These are phyloP conservation scores for Botia kubotai DNA, from an alignment of 2,797 vertebrate genomes.

Conservation along the genomic window DNA sequence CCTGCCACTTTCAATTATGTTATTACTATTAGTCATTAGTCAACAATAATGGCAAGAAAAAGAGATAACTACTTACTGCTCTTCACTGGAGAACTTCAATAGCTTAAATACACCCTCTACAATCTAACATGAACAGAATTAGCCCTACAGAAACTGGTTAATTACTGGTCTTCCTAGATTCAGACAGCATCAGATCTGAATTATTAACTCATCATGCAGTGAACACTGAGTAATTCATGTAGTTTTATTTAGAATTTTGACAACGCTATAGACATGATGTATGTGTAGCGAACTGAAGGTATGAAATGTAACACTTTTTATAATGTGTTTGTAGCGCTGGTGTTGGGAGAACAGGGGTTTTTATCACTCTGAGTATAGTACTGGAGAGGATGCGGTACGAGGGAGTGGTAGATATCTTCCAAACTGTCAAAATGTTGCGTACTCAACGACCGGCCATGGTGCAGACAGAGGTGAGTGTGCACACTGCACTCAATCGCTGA, in stretches of 20 bases:
- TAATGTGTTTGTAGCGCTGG: constrained; percentile 82
- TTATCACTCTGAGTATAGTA: constrained; percentile 98
- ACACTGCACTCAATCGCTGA: neutral
- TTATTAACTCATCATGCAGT: too few species aligned
- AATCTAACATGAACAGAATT: too few species aligned
- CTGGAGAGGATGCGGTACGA: constrained; percentile 99
- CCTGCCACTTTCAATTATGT: neutral
- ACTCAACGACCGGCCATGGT: constrained; percentile 98
- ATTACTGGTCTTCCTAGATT: too few species aligned
- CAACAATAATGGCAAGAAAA: neutral
- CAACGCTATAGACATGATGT: neutral
- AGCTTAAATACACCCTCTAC: too few species aligned
- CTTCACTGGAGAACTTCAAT: too few species aligned
- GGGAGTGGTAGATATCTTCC: constrained; percentile 99
- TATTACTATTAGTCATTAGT: neutral
- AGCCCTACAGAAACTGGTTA: too few species aligned
- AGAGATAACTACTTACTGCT: neutral
- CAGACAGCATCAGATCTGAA: too few species aligned
- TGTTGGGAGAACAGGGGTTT: constrained; percentile 96
- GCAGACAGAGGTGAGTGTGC: constrained; percentile 91
- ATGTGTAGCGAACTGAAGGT: too few species aligned
- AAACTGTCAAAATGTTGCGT: constrained; percentile 99
- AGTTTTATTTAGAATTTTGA: neutral
- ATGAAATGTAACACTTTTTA: neutral
- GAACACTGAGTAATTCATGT: neutral